Conservation (phyloP, 2,113 vertebrate genomes). For the Centropus unirufus region DNA sequence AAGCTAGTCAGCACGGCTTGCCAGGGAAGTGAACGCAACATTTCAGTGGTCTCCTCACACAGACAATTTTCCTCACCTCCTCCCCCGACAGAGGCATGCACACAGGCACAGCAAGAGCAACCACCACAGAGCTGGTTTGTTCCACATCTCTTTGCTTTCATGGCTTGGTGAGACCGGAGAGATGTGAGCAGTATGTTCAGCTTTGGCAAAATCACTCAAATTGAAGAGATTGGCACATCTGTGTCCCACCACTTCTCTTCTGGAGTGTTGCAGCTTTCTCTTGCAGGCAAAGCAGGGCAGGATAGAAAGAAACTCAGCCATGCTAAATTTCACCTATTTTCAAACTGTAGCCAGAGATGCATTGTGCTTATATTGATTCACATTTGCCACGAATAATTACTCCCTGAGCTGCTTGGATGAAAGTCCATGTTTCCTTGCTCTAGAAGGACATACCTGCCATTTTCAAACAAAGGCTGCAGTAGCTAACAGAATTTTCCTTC, state of each 20-base stretch:
- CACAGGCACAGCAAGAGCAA: neutral
- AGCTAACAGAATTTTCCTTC: neutral
- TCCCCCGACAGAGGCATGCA: fast-evolving
- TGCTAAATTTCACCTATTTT: neutral
- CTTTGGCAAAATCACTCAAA: neutral
- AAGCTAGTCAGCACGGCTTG: neutral
- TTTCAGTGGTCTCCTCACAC: neutral
- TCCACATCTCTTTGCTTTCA: neutral
- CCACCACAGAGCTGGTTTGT: neutral
- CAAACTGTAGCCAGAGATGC: neutral
- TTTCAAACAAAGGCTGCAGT: neutral
- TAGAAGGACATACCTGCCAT: neutral
- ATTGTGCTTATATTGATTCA: neutral
- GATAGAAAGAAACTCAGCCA: neutral
- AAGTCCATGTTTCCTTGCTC: neutral
- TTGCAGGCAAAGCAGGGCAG: neutral
- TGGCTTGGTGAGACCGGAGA: neutral
- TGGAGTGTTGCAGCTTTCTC: neutral
- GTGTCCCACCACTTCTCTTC: neutral
- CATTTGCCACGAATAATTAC: slow-evolving; percentile 5
- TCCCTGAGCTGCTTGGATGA: neutral
- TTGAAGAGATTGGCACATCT: neutral
- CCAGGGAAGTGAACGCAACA: fast-evolving
- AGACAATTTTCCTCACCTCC: neutral
- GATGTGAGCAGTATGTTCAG: neutral